Percentiles rank a stretch among this genome's conserved stretches.
These are phyloP conservation scores for Cerastis rubricosa DNA, from an alignment of 2,888 invertebrate species.

Conservation along the genomic window DNA sequence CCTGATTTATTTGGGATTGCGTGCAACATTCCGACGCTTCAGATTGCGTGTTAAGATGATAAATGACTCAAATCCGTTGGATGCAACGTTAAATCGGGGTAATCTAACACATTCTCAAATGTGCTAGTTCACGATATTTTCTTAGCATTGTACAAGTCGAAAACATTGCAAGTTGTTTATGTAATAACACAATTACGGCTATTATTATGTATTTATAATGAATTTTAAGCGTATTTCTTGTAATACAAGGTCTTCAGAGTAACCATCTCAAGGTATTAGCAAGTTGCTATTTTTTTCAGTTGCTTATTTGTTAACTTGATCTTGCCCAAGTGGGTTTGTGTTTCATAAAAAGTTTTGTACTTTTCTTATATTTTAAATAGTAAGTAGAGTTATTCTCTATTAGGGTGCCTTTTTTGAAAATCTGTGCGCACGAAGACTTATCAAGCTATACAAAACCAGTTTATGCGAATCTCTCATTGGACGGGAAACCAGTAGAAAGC, in stretches of 20 bases:
- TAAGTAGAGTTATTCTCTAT: not conserved
- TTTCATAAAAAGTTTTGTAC: not conserved
- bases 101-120: constrained; percentile 52
- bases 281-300: constrained; percentile 10
- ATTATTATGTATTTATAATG: constrained; percentile 58
- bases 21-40: constrained; percentile 25
- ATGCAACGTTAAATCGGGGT: constrained; percentile 59
- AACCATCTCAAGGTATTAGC: constrained; percentile 35
- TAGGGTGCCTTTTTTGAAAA: too few species aligned
- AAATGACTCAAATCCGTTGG: constrained; percentile 51
- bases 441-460: too few species aligned
- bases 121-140: constrained; percentile 53
- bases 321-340: not conserved
- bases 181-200: constrained; percentile 54
- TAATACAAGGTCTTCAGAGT: constrained; percentile 34
- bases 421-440: too few species aligned
- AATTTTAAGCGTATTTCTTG: constrained; percentile 33
- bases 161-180: constrained; percentile 52
- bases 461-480: too few species aligned
- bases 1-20: constrained; percentile 37
- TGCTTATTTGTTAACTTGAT: constrained; percentile 15
- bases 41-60: constrained; percentile 48
- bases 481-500: too few species aligned
- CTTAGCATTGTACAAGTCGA: constrained; percentile 57
- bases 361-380: not conserved